phyloP scores from a whole-genome alignment of 2,888 invertebrate species.

The Eupithecia pulchellata region DNA sequence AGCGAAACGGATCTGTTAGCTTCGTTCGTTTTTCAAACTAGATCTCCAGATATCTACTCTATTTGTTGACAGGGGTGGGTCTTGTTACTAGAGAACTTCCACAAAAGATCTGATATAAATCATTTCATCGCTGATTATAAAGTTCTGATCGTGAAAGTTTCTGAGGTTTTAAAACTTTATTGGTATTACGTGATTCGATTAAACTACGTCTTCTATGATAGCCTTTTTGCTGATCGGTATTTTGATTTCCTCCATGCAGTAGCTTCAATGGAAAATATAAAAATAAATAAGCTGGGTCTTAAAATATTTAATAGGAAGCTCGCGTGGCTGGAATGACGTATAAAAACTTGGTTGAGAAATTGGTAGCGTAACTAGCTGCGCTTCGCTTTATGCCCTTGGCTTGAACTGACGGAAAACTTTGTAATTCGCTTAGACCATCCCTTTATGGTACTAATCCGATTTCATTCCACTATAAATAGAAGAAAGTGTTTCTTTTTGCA shows the following conservation, averaged over 20 bases:
- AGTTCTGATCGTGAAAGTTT: not conserved
- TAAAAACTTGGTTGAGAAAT: not conserved
- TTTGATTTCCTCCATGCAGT: not conserved
- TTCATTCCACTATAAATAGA: too few species aligned
- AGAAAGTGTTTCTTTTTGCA: too few species aligned
- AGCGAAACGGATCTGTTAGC: too few species aligned
- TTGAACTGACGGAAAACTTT: too few species aligned
- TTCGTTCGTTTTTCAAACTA: too few species aligned
- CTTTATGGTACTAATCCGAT: too few species aligned
- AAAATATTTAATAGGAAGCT: not conserved
- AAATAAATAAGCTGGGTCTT: not conserved
- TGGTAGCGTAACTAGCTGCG: too few species aligned
- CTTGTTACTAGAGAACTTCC: too few species aligned
- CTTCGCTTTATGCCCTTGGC: too few species aligned
- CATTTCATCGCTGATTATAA: too few species aligned
- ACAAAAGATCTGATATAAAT: too few species aligned
- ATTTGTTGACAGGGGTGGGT: not conserved
- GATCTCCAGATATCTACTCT: not conserved
- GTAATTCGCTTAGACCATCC: too few species aligned
- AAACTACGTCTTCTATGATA: not conserved
- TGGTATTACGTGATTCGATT: not conserved
- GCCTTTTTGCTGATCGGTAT: constrained; percentile 1
- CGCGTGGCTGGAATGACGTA: not conserved
- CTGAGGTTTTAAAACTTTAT: not conserved
- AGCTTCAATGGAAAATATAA: constrained; percentile 3